phyloP scores from a whole-genome alignment of 2,797 vertebrate genomes.

The Peromyscus nudipes region DNA sequence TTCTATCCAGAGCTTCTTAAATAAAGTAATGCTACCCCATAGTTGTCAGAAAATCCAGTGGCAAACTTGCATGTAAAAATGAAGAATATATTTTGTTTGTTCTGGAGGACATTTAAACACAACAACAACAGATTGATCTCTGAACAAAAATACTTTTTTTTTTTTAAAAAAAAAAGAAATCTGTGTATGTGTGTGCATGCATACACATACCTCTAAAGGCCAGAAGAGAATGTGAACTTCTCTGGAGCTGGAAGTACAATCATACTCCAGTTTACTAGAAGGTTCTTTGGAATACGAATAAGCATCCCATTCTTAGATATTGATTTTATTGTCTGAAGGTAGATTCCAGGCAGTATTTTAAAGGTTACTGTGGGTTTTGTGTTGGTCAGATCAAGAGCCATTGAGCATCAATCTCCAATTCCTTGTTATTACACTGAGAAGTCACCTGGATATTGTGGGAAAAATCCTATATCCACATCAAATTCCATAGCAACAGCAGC shows the following conservation, averaged over 20 bases:
- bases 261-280: neutral
- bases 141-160: neutral
- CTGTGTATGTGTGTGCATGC: neutral
- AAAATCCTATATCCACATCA: neutral
- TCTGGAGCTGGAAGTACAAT: neutral
- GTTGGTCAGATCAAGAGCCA: neutral
- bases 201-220: neutral
- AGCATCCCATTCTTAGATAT: neutral
- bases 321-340: neutral
- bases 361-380: neutral
- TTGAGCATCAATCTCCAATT: neutral
- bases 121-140: neutral
- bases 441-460: neutral
- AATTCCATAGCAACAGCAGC: neutral
- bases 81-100: neutral
- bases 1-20: neutral
- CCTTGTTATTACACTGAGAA: neutral
- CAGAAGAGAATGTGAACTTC: neutral
- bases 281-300: neutral
- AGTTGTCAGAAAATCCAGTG: neutral
- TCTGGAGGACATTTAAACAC: neutral
- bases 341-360: neutral
- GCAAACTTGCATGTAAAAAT: neutral
- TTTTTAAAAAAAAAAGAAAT: neutral
- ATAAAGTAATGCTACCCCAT: neutral